These are phyloP conservation scores for Torymus auratus DNA, from an alignment of 2,888 invertebrate genomes.

Conservation along the genomic window DNA sequence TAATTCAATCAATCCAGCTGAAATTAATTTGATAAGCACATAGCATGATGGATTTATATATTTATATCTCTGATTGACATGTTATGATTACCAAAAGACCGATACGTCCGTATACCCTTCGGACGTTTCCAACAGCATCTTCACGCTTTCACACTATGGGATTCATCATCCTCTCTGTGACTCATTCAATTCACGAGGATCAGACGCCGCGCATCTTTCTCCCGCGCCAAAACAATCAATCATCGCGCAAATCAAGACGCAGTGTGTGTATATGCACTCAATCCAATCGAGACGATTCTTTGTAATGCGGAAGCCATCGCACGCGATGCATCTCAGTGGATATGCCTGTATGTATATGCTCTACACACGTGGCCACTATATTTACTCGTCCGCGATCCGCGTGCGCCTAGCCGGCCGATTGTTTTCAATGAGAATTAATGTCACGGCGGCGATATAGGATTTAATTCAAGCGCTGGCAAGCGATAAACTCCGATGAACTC, in stretches of 20 bases:
- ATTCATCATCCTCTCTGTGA: not conserved
- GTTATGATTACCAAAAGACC: not conserved
- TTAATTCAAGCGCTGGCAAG: constrained; percentile 25
- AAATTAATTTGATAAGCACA: not conserved
- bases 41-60: not conserved
- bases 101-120: not conserved
- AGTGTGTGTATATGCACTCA: too few species aligned
- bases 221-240: constrained; percentile 21
- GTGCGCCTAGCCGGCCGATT: constrained; percentile 1
- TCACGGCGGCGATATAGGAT: constrained; percentile 30
- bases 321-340: not conserved
- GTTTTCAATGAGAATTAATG: constrained; percentile 52
- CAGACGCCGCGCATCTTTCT: not conserved
- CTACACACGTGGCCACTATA: too few species aligned
- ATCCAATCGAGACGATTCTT: not conserved
- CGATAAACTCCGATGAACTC: constrained; percentile 48
- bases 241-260: not conserved
- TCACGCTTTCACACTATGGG: too few species aligned
- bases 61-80: not conserved
- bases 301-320: constrained; percentile 32
- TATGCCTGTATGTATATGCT: too few species aligned
- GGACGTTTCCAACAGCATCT: not conserved
- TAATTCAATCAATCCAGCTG: not conserved
- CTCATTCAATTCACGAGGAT: constrained; percentile 25
- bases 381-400: too few species aligned